Evolutionary conservation across 2,888 invertebrate species (phyloP), one percentile per base, ranked within the genome.

Genomic region (Lithophane socia): DNA sequence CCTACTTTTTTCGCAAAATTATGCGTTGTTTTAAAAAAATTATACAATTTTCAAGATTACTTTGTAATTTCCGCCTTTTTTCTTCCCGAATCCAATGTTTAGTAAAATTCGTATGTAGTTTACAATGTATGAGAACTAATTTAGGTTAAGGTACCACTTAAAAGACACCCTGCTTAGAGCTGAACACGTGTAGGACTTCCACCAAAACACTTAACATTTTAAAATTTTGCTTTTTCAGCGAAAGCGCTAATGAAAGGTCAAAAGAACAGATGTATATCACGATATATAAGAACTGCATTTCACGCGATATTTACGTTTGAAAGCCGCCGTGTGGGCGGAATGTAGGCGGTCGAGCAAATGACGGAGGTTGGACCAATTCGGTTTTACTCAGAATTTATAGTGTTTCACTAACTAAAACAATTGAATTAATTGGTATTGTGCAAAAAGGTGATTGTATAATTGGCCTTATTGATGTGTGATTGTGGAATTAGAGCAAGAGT

Each of bases 271-370:
- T 66, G 24, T 49, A 24, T 21, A n/a, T n/a, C n/a, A n/a, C n/a
- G n/a, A n/a, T n/a, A 13, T 37, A 52, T 83, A 68, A 58, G n/a
- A 77, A 61, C 12, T 80, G 68, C 58, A 83, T 54, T 65, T 37
- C n/a, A 2, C 24, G 52, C 21, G 49, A 49, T 37, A 78, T 70
- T 80, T 54, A 24, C 69, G 29, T 54, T 29, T 65, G 13, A 69
- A 29, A 24, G 47, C 47, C 44, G 42, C 37, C 1, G 60, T 16
- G 84, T 83, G 60, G 80, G 80, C 16, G 65, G 56, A 7, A 7
- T 52, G 79, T 67, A 37, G 66, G 61, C 18, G 56, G 7, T 1
- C 21, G 21, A 9, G 42, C 75, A 1, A 56, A 13, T 49, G 18
- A 24, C 24, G 61, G 63, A 49, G 56, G 37, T 8, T 21, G 44